Percentiles rank a stretch among this genome's conserved stretches.
Evolutionary conservation across 1,140 invertebrate species (phyloP).

Genomic region (Megathymus violae): DNA sequence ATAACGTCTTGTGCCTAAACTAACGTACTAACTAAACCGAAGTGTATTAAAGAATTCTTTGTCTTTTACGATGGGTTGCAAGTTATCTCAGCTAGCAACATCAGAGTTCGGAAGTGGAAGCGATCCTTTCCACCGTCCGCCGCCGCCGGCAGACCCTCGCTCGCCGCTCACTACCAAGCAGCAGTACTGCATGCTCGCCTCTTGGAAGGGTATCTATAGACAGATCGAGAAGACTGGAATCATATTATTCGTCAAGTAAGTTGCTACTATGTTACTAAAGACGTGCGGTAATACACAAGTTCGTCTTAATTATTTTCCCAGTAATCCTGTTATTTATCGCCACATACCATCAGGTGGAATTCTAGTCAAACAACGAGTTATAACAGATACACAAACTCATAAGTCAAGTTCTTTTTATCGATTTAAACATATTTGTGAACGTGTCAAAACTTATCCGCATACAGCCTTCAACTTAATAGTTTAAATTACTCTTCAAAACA

Average conservation of each 20-base stretch:
- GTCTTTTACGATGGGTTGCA: slow-evolving; percentile 62
- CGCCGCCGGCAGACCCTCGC: slow-evolving; percentile 64
- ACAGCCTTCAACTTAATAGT: too few relatives aligned
- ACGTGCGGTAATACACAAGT: too few relatives aligned
- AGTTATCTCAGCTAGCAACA: slow-evolving; percentile 63
- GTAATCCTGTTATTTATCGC: too few relatives aligned
- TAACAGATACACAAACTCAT: too few relatives aligned
- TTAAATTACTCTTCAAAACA: too few relatives aligned
- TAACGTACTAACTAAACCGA: slow-evolving; percentile 3
- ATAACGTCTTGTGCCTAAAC: too few relatives aligned
- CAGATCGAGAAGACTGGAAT: slow-evolving; percentile 76
- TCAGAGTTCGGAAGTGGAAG: slow-evolving; percentile 54
- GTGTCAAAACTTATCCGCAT: too few relatives aligned
- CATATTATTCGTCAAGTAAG: slow-evolving; percentile 74
- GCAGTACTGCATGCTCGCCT: slow-evolving; percentile 76
- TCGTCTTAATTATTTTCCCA: too few relatives aligned
- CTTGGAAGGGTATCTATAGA: slow-evolving; percentile 74
- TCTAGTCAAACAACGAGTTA: too few relatives aligned
- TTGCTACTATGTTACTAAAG: not conserved
- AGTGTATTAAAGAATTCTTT: not conserved
- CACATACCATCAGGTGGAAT: too few relatives aligned
- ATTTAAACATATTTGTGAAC: too few relatives aligned
- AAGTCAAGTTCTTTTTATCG: too few relatives aligned
- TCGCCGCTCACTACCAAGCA: slow-evolving; percentile 70
- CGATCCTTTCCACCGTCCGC: slow-evolving; percentile 59